Evolutionary conservation across 2,113 vertebrate species (phyloP).

Genomic region (Rhizomys pruinosus): DNA sequence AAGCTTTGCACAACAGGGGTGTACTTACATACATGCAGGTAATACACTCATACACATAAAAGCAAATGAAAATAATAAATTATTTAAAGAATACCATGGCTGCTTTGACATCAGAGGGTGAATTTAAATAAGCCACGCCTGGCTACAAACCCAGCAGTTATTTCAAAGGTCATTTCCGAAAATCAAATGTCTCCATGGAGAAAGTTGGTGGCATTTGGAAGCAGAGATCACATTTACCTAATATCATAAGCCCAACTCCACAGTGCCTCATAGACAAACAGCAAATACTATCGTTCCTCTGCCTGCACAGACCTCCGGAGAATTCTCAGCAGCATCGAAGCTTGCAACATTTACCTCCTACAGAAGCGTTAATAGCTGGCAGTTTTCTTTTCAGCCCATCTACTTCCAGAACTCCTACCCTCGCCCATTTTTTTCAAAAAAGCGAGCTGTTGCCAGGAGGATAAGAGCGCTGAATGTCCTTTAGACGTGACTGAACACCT

Average conservation of each 20-base stretch:
- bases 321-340: conserved; percentile 50
- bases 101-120: background rate
- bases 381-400: conserved; percentile 68
- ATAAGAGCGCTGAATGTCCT: background rate
- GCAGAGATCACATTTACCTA: background rate
- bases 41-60: too few species aligned
- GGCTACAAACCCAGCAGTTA: conserved; percentile 35
- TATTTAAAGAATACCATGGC: too few species aligned
- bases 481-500: background rate
- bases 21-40: too few species aligned
- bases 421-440: conserved; percentile 32
- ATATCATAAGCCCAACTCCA: conserved; percentile 27
- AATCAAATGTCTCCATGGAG: conserved; percentile 21
- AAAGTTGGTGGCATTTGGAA: conserved; percentile 43
- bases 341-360: conserved; percentile 65
- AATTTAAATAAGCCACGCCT: background rate
- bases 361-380: conserved; percentile 59
- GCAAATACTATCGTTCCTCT: background rate
- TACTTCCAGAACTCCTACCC: conserved; percentile 38
- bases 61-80: too few species aligned
- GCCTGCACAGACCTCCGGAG: background rate
- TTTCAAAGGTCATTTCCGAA: conserved; percentile 29
- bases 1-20: too few species aligned
- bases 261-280: background rate
- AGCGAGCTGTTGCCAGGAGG: background rate